Evolutionary conservation across 2,113 vertebrate genomes (phyloP), one percentile per base, ranked within the genome.

Genomic region (Dolichallabes microphthalmus): DNA sequence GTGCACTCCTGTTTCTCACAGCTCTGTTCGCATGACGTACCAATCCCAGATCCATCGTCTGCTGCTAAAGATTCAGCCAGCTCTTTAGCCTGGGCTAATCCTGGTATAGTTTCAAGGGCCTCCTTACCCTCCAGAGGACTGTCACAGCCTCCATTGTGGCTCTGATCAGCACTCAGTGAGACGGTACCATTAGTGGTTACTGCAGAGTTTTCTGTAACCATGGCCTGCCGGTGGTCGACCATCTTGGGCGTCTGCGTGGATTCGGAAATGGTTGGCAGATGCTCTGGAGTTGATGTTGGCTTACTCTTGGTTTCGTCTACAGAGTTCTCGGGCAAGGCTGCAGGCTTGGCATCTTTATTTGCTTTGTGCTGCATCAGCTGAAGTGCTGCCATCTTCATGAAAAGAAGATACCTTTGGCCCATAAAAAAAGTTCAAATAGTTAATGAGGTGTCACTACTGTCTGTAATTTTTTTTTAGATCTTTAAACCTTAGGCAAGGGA

Each of bases 341-440:
- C 85, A 2, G 92, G 86, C 85, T 80, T 94, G 83, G 93, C 93
- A 66, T 96, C 94, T 80, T 94, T 96, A 93, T 92, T 95, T 82
- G 97, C 96, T 89, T 99, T 99, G 93, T 98, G 97, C 91, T 99
- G 98, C 98, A 99, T 99, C 58, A 99, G 95, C 94, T 99, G 98
- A 86, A 99, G 90, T 0, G 98, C 98, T 0, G 98, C 98, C 95
- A 99, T 93, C 93, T 99, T 99, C 98, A 99, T 99, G 93, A 99
- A 99, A 82, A 99, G 96, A 15, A 99, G 96, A 91, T 99, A 99
- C 92, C 98, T 99, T 75, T 75, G 83, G 19, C 32, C 25, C 53
- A 86, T 19, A 88, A 45, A 71, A 52, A 71, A 52, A 39, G 53
- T 58, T 30, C 50, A 69, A 53, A 74, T 11, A 12, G 66, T 87